Evolutionary conservation across 35 echinoderm and acorn worm species (phyloP).

Genomic region (Chiridota heheva): DNA sequence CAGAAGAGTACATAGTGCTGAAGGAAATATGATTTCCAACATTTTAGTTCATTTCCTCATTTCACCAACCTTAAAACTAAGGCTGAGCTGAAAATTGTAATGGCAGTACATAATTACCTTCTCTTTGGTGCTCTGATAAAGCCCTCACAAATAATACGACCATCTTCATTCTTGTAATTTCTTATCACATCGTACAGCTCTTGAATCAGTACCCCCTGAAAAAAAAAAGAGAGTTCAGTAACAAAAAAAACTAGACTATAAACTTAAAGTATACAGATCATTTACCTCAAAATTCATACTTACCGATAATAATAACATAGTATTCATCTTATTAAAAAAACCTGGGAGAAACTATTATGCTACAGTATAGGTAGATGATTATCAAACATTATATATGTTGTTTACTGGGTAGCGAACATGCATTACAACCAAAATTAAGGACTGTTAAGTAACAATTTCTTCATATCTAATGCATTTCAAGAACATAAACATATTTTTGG

Average conservation of each 20-base stretch:
- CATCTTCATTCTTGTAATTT: conserved; percentile 84
- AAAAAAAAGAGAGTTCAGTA: neutral
- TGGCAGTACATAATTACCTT: conserved; percentile 69
- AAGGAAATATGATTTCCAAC: too few relatives aligned
- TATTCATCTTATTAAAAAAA: neutral
- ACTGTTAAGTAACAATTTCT: too few relatives aligned
- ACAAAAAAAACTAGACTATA: neutral
- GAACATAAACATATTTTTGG: too few relatives aligned
- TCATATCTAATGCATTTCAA: too few relatives aligned
- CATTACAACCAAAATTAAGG: too few relatives aligned
- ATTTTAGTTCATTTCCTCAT: too few relatives aligned
- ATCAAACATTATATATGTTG: neutral
- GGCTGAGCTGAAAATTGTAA: too few relatives aligned
- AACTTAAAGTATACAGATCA: neutral
- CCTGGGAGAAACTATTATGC: neutral
- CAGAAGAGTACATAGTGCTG: too few relatives aligned
- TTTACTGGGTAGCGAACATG: too few relatives aligned
- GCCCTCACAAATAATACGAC: conserved; percentile 74
- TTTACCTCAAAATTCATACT: neutral
- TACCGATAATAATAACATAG: neutral
- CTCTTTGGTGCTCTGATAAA: conserved; percentile 85
- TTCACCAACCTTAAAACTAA: too few relatives aligned
- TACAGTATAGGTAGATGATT: neutral
- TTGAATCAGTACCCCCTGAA: conserved; percentile 70
- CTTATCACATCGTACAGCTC: conserved; percentile 86